Evolutionary conservation across 2,888 invertebrate genomes (phyloP).

Genomic region (Cistogaster globosa): DNA sequence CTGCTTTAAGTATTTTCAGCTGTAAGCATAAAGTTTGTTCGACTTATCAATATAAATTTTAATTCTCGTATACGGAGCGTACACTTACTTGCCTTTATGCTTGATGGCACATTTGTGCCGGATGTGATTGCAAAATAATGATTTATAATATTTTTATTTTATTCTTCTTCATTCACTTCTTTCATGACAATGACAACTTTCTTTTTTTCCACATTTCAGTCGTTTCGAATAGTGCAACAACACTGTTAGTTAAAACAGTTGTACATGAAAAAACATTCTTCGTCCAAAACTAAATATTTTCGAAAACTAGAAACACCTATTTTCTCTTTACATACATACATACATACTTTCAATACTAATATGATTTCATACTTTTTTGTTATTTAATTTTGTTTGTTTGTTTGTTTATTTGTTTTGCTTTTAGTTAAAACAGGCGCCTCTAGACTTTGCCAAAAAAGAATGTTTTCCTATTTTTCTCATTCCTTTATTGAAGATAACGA

Average conservation of each 20-base stretch:
- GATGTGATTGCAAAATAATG: constrained; percentile 76
- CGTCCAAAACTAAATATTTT: constrained; percentile 46
- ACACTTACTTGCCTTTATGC: constrained; percentile 63
- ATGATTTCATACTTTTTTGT: constrained; percentile 13
- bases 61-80: constrained; percentile 27
- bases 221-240: constrained; percentile 42
- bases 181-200: constrained; percentile 70
- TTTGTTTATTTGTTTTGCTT: background rate
- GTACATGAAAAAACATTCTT: constrained; percentile 7
- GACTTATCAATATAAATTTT: constrained; percentile 1
- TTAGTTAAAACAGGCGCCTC: constrained; percentile 66
- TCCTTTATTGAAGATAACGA: constrained; percentile 34
- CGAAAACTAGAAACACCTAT: constrained; percentile 68
- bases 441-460: constrained; percentile 67
- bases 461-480: constrained; percentile 33
- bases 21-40: too few relatives aligned
- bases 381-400: background rate
- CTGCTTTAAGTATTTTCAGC: background rate
- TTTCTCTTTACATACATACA: constrained; percentile 26
- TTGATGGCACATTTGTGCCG: constrained; percentile 71
- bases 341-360: background rate
- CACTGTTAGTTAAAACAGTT: constrained; percentile 41
- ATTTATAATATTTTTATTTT: constrained; percentile 75
- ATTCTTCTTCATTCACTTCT: constrained; percentile 71
- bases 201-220: constrained; percentile 39